A percentile compares a stretch with the other conserved stretches of the same genome.
Conservation (phyloP, 1,140 invertebrate genomes). For the Coboldia fuscipes region DNA sequence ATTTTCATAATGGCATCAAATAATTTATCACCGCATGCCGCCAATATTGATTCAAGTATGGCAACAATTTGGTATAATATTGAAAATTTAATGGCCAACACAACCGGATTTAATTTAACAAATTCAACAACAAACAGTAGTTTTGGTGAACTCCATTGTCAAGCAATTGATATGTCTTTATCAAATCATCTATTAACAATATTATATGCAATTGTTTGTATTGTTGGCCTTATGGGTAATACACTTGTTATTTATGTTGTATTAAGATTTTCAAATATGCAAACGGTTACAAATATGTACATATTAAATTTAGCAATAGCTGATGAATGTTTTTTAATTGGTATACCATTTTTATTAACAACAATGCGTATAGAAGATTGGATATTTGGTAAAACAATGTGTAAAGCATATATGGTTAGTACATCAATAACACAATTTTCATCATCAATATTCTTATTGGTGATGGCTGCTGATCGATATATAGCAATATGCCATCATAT, state of each 20-base stretch:
- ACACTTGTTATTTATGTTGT: slow-evolving; percentile 91
- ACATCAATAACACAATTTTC: slow-evolving; percentile 94
- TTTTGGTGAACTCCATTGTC: no score
- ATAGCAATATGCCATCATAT: slow-evolving; percentile 93
- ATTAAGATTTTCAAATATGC: slow-evolving; percentile 82
- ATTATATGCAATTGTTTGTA: slow-evolving; percentile 60
- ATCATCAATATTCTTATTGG: slow-evolving; percentile 77
- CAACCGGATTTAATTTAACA: no score
- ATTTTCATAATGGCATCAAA: no score
- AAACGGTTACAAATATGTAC: slow-evolving; percentile 93
- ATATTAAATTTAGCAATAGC: slow-evolving; percentile 92
- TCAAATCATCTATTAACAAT: slow-evolving; percentile 33
- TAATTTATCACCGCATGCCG: no score
- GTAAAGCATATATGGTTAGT: slow-evolving; percentile 82
- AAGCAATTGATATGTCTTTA: slow-evolving; percentile 24
- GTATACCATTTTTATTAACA: slow-evolving; percentile 77
- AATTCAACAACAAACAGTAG: no score
- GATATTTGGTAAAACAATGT: slow-evolving; percentile 80
- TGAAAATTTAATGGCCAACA: no score
- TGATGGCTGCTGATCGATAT: slow-evolving; percentile 93
- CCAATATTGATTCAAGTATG: no score
- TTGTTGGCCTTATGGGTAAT: slow-evolving; percentile 79
- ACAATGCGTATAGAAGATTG: slow-evolving; percentile 69
- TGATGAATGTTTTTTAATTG: slow-evolving; percentile 83
- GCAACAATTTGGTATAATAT: no score